Evolutionary conservation across 1,140 invertebrate species (phyloP).

Genomic region (Parasteatoda tepidariorum): DNA sequence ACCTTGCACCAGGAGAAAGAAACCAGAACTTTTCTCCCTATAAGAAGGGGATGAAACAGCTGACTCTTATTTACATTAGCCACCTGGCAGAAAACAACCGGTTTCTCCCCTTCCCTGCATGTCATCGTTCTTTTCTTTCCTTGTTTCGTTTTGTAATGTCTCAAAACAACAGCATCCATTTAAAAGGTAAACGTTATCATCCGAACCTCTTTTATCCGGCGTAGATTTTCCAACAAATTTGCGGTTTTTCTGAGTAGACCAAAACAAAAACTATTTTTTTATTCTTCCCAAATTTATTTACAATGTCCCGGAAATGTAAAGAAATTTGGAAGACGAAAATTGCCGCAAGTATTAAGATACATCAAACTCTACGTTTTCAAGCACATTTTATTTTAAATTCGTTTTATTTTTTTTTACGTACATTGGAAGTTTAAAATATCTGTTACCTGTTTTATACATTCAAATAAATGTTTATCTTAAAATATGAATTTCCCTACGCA

Average conservation of each 20-base stretch:
- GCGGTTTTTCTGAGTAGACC: not conserved
- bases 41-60: not conserved
- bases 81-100: constrained; percentile 10
- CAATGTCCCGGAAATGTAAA: no score
- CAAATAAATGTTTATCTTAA: no score
- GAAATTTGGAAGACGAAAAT: no score
- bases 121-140: not conserved
- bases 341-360: no score
- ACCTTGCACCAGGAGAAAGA: not conserved
- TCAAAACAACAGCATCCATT: not conserved
- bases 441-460: no score
- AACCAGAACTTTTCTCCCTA: not conserved
- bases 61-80: constrained; percentile 43
- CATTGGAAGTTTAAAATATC: no score
- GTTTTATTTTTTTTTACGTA: no score
- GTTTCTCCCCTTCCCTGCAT: not conserved
- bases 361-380: no score
- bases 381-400: no score
- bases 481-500: no score
- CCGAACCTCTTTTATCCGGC: not conserved
- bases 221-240: not conserved
- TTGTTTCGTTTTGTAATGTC: not conserved
- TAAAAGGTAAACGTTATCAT: not conserved
- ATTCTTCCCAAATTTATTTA: not conserved
- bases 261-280: not conserved